Conservation (phyloP, 2,888 invertebrate genomes). For the Odontothrips loti region DNA sequence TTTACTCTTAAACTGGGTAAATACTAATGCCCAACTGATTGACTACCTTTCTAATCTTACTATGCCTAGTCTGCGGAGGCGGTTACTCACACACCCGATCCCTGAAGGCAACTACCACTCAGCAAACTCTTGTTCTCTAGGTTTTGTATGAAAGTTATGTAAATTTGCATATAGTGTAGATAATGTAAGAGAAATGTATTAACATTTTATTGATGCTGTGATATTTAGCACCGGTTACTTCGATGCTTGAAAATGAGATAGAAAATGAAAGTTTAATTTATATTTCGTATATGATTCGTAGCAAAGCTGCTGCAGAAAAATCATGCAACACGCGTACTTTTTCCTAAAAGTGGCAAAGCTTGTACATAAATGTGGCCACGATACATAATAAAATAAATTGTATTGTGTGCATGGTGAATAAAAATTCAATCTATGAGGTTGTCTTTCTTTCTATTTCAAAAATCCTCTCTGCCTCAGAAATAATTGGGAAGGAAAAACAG, state of each 20-base stretch:
- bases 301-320: background rate
- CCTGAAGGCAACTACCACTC: background rate
- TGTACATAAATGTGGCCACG: background rate
- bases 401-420: background rate
- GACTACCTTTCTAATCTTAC: background rate
- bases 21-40: no score
- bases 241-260: background rate
- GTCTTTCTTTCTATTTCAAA: background rate
- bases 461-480: no score
- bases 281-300: background rate
- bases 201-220: background rate
- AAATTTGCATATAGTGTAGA: background rate
- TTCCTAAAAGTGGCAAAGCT: background rate
- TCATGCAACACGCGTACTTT: background rate
- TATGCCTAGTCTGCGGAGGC: background rate
- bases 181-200: background rate
- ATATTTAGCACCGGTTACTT: slow-evolving; percentile 22
- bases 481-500: no score
- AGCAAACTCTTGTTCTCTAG: background rate
- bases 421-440: background rate
- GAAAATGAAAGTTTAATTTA: slow-evolving; percentile 1
- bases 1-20: no score
- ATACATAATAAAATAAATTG: background rate
- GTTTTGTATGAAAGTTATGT: slow-evolving; percentile 12
- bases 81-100: no score